phyloP scores from a whole-genome alignment of 1,140 invertebrate genomes.

The Drepana arcuata region DNA sequence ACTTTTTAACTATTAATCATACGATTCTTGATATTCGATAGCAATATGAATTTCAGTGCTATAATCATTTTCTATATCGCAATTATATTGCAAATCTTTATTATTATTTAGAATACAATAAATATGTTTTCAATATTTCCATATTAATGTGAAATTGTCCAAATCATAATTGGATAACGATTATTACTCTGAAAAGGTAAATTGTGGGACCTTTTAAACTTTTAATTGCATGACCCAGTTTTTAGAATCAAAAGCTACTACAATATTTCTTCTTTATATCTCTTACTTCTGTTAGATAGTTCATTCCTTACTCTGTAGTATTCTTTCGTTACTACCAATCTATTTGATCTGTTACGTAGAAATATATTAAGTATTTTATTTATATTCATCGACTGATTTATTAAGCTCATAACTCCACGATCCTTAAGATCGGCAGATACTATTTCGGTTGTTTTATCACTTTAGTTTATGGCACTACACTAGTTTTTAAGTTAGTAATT shows the following conservation, averaged over 20 bases:
- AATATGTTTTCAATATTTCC: too few relatives aligned
- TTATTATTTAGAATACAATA: too few relatives aligned
- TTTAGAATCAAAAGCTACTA: constrained; percentile 19
- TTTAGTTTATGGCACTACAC: too few relatives aligned
- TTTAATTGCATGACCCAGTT: constrained; percentile 58
- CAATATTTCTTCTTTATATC: constrained; percentile 29
- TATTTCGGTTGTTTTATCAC: constrained; percentile 25
- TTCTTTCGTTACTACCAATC: constrained; percentile 37
- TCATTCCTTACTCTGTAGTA: constrained; percentile 61
- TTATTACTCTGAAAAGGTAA: constrained; percentile 34
- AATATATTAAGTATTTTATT: constrained; percentile 57
- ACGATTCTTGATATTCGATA: too few relatives aligned
- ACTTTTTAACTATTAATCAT: too few relatives aligned
- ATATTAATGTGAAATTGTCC: too few relatives aligned
- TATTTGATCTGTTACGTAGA: constrained; percentile 37
- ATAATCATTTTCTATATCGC: too few relatives aligned
- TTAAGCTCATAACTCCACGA: constrained; percentile 25
- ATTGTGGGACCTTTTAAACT: constrained; percentile 66
- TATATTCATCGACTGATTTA: constrained; percentile 49
- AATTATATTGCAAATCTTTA: too few relatives aligned
- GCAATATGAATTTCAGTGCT: too few relatives aligned
- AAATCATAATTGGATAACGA: constrained; percentile 26
- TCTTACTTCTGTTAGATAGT: constrained; percentile 43
- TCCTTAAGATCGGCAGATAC: constrained; percentile 23
- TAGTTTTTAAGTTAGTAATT: constrained; percentile 25